Conservation (phyloP, 2,113 vertebrate genomes). For the Scomber japonicus region DNA sequence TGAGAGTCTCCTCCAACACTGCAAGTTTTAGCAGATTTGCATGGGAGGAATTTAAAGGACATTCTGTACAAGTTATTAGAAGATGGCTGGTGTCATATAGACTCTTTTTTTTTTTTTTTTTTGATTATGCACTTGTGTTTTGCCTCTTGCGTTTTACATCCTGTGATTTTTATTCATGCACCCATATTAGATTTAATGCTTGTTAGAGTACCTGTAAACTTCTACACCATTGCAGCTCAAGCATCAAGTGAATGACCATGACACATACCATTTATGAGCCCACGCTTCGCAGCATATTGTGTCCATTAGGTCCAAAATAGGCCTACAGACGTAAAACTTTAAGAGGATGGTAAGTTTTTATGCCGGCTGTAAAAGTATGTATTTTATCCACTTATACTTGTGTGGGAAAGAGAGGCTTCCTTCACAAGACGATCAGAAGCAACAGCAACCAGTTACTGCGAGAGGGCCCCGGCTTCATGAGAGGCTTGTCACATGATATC, state of each 20-base stretch:
- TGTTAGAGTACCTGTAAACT: conserved; percentile 53
- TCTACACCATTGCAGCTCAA: conserved; percentile 14
- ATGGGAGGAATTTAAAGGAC: background rate
- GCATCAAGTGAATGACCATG: conserved; percentile 41
- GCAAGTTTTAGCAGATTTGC: conserved; percentile 6
- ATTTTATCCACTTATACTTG: conserved; percentile 29
- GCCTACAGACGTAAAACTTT: conserved; percentile 57
- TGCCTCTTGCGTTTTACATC: conserved; percentile 35
- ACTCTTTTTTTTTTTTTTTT: background rate
- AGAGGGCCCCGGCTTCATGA: conserved; percentile 35
- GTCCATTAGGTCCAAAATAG: conserved; percentile 54
- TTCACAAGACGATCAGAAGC: conserved; percentile 14
- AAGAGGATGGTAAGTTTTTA: conserved; percentile 68
- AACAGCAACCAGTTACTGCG: conserved; percentile 40
- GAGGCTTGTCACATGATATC: conserved; percentile 63
- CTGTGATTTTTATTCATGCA: conserved; percentile 31
- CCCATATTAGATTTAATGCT: conserved; percentile 32
- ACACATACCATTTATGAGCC: conserved; percentile 54
- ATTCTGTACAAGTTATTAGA: background rate
- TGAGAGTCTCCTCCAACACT: conserved; percentile 8
- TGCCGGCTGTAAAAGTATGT: conserved; percentile 47
- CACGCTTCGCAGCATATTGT: conserved; percentile 26
- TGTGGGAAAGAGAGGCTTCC: background rate
- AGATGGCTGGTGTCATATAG: conserved; percentile 6
- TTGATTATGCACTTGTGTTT: conserved; percentile 29